Evolutionary conservation across 2,888 invertebrate genomes (phyloP).

Genomic region (Aradus depressus): DNA sequence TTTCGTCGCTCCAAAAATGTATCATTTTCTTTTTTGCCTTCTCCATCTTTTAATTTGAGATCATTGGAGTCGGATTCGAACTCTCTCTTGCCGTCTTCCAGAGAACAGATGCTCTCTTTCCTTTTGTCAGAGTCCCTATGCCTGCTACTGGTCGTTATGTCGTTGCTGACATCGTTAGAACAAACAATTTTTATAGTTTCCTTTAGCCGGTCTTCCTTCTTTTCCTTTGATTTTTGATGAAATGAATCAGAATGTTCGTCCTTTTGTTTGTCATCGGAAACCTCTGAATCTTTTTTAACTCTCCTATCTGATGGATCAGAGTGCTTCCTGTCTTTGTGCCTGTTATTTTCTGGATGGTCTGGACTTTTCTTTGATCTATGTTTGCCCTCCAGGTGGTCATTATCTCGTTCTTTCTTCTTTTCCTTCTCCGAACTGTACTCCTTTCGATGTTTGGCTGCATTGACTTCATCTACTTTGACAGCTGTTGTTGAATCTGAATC

Average conservation of each 20-base stretch:
- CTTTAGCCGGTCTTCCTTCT: conserved; percentile 11
- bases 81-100: conserved; percentile 20
- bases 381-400: conserved; percentile 24
- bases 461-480: conserved; percentile 22
- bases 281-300: conserved; percentile 20
- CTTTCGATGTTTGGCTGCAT: conserved; percentile 8
- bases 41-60: conserved; percentile 15
- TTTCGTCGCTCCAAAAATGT: conserved; percentile 28
- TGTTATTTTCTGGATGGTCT: conserved; percentile 25
- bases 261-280: conserved; percentile 24
- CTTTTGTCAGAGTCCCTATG: conserved; percentile 21
- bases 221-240: conserved; percentile 16
- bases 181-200: conserved; percentile 6
- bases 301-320: conserved; percentile 26
- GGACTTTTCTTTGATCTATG: conserved; percentile 28
- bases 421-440: conserved; percentile 25
- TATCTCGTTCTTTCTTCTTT: conserved; percentile 25
- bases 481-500: conserved; percentile 20
- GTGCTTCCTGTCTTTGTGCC: conserved; percentile 28
- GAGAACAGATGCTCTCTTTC: conserved; percentile 18
- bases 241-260: conserved; percentile 11
- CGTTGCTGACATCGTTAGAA: neutral
- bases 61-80: conserved; percentile 17
- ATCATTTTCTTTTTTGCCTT: conserved; percentile 26
- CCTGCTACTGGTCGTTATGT: neutral